Base-by-base conservation (phyloP, 2,113 vertebrate genomes). In the Mixornis gularis region DNA sequence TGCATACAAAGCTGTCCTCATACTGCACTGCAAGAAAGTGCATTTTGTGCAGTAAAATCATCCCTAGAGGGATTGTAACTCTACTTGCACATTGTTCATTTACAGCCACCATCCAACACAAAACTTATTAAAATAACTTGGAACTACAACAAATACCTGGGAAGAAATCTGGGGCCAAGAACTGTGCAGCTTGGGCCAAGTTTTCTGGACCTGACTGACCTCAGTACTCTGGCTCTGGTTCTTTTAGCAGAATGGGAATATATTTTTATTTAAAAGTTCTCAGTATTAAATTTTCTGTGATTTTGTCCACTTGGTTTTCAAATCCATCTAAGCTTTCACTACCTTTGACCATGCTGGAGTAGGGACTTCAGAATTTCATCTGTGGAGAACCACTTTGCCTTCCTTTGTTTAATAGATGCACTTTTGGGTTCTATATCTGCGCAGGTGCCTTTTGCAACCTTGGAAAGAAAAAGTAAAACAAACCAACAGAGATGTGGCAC, bases 71-170 rank as follows among this genome's bases (percentile, higher is more conserved):
- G 19, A 5, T 10, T 83, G 11, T 22, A 77, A 40, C 3, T 56
- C 25, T 48, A 3, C 43, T 71, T 44, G 11, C 4, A 44, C 13
- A 16, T 26, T 58, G 29, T 41, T 73, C 4, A 30, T 32, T 69
- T 63, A 17, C 25, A 56, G 6, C 24, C 16, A 21, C 0, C 0
- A 0, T 12, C 9, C 19, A 79, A 4, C 4, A 64, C 2, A 63
- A 55, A 83, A 58, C 2, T 55, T 60, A 43, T 3, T 56, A 32
- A 24, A 72, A 44, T 44, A 27, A 58, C 77, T 69, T 44, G 15
- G 8, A 34, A 65, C 15, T 20, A 62, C 3, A 65, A 21, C 64
- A 83, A 60, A 15, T 13, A 69, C 2, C 1, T 55, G 53, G 32
- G 2, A 40, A 80, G 24, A 87, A 77, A 30, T 7, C 12, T 48